Evolutionary conservation across 1,140 invertebrate genomes (phyloP), one percentile per base, ranked within the genome.

Genomic region (Drosophila watanabei): DNA sequence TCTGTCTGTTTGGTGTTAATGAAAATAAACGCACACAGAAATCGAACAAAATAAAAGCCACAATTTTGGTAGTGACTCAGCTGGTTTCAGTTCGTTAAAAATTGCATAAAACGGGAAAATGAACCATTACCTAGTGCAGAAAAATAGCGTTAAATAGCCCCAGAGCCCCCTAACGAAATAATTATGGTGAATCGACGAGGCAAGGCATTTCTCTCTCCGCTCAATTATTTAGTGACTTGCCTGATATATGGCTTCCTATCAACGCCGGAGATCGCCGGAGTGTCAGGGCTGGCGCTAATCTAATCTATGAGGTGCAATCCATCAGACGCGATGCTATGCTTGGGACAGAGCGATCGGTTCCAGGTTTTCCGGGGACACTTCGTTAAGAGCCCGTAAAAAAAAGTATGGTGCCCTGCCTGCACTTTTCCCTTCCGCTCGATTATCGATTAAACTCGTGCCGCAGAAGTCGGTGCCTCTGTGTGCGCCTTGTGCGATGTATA

Each of bases 1-100:
- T 71, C 62, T 49, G 62, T 52, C 59, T 59, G 61, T 37, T 59
- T 33, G 59, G 56, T 84, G 84, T 69, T 89, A 89, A 84, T 89
- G 75, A 89, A 90, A 81, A 82, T 51, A 52, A 33, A 35, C 48
- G 56, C 51, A 56, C 57, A 71, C 41, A 73, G 39, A 52, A 76
- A 59, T 3, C 43, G 41, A 16, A 57, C 24, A 52, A 65, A 51
- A 46, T 49, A 45, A 45, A 63, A 43, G 37, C 43, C 72, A 46
- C 39, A 66, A 65, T 65, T 16, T 66, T 43, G 37, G 20, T 43
- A 51, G 62, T 82, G 80, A 83, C 54, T 84, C 81, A 83, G 70
- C 68, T 20, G 45, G 33, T 66, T 57, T 41, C 24, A n/a, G 41
- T 13, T 65, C 60, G 46, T 83, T 66, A 72, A 66, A 49, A 59